A percentile compares a stretch with the other conserved stretches of the same genome.
Evolutionary conservation across 2,888 invertebrate species (phyloP).

Genomic region (Agrochola lota): DNA sequence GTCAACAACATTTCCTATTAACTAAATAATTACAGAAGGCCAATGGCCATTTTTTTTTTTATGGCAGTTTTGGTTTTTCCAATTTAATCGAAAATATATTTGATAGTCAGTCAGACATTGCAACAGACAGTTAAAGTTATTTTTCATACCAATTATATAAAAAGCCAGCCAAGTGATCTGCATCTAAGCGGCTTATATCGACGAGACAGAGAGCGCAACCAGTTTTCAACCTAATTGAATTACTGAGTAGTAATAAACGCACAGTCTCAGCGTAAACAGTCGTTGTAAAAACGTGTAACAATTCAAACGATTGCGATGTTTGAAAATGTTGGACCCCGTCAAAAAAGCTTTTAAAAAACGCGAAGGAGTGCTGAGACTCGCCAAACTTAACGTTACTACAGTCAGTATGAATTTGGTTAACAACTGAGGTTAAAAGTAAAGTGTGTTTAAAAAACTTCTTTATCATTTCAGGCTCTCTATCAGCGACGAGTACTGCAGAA

Average conservation of each 20-base stretch:
- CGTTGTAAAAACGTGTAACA: background rate
- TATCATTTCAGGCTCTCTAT: constrained; percentile 92
- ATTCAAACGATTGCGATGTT: constrained; percentile 25
- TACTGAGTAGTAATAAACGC: constrained; percentile 24
- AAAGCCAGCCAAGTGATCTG: background rate
- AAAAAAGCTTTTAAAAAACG: constrained; percentile 75
- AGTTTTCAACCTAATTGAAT: constrained; percentile 60
- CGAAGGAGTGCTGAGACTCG: constrained; percentile 74
- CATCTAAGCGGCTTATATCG: constrained; percentile 66
- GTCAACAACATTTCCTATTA: background rate
- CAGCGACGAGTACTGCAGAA: constrained; percentile 96
- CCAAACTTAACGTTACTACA: constrained; percentile 76
- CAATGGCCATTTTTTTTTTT: too few species aligned
- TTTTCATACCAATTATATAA: background rate
- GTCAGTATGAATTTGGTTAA: constrained; percentile 63
- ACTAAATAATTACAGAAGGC: background rate
- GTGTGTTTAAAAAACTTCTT: background rate
- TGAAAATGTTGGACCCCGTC: constrained; percentile 73
- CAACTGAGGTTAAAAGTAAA: background rate
- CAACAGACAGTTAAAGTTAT: background rate
- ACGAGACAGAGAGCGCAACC: constrained; percentile 16
- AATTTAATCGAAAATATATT: background rate
- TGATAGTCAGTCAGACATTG: background rate
- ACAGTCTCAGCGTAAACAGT: constrained; percentile 40
- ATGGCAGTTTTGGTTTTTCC: background rate